Evolutionary conservation across 1,140 invertebrate species (phyloP).

Genomic region (Pogonomyrmex barbatus): DNA sequence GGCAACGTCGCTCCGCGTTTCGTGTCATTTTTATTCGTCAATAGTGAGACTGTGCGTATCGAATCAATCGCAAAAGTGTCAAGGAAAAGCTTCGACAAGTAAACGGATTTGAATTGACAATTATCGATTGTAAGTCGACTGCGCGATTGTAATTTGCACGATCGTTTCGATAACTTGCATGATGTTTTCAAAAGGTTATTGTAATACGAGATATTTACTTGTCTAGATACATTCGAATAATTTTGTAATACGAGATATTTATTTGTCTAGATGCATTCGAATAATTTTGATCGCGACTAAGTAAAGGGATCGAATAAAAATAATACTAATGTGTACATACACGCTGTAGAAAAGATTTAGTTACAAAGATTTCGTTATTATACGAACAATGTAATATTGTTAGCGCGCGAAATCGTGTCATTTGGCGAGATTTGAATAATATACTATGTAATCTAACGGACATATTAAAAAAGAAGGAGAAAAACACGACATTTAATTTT

Average conservation of each 20-base stretch:
- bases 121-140: not conserved
- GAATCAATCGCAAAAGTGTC: conserved; percentile 13
- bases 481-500: not conserved
- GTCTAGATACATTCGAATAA: not conserved
- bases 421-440: not conserved
- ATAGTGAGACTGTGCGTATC: not conserved
- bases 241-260: not conserved
- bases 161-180: not conserved
- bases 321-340: too few relatives aligned
- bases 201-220: not conserved
- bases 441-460: too few relatives aligned
- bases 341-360: not conserved
- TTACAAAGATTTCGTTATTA: not conserved
- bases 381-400: not conserved
- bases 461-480: too few relatives aligned
- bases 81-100: not conserved
- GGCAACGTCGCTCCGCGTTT: conserved; percentile 13
- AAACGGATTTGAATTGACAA: not conserved
- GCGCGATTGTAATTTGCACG: not conserved
- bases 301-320: not conserved
- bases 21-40: not conserved
- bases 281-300: not conserved
- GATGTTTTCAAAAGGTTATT: not conserved
- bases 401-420: too few relatives aligned
- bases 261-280: not conserved